phyloP scores from a whole-genome alignment of 2,113 vertebrate species.

The Macquaria ambigua region DNA sequence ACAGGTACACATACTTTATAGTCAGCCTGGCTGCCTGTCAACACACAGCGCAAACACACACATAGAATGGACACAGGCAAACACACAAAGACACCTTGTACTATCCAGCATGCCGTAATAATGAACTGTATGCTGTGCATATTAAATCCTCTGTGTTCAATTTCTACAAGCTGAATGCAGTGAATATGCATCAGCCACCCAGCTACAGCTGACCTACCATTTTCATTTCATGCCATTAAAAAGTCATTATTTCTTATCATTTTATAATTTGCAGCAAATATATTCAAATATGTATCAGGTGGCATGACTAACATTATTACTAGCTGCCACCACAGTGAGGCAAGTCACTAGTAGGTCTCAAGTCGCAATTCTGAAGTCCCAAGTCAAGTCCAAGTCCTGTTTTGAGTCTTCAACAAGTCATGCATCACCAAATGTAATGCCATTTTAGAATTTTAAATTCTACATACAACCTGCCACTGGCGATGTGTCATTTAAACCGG shows the following conservation, averaged over 20 bases:
- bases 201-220: not conserved
- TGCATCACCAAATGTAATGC: not conserved
- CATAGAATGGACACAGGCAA: not conserved
- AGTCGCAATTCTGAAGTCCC: not conserved
- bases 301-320: not conserved
- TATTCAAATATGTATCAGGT: slow-evolving; percentile 17
- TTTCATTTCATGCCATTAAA: slow-evolving; percentile 28
- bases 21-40: slow-evolving; percentile 7
- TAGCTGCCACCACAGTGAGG: not conserved
- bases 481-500: not conserved
- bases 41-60: not conserved
- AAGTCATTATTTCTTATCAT: slow-evolving; percentile 1
- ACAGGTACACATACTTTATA: slow-evolving; percentile 8
- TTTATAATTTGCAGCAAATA: not conserved
- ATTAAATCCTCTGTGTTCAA: not conserved
- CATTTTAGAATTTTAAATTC: not conserved
- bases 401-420: not conserved
- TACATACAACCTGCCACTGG: too few relatives aligned
- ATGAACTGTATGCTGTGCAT: not conserved
- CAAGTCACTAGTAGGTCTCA: not conserved
- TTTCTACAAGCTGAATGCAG: not conserved
- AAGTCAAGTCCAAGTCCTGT: not conserved
- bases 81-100: not conserved
- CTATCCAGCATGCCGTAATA: not conserved
- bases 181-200: not conserved